Evolutionary conservation across 2,797 vertebrate species (phyloP).

Genomic region (Sternarchorhynchus goeldii): DNA sequence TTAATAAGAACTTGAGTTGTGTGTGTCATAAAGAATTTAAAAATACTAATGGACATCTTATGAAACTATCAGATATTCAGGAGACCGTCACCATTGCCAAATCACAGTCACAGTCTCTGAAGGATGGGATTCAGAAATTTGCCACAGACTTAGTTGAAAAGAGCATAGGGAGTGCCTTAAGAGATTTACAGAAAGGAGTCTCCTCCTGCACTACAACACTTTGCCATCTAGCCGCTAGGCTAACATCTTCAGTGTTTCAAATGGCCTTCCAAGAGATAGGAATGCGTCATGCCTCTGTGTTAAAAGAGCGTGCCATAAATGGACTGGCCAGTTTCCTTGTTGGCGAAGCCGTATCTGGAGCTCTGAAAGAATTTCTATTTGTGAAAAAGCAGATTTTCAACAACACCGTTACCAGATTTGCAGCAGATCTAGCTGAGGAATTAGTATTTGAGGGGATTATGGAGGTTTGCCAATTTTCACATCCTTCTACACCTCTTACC

Average conservation of each 20-base stretch:
- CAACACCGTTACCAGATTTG: slow-evolving; percentile 86
- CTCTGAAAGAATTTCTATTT: slow-evolving; percentile 87
- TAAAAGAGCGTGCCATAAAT: slow-evolving; percentile 89
- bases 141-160: slow-evolving; percentile 92
- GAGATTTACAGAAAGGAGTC: slow-evolving; percentile 94
- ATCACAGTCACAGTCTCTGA: slow-evolving; percentile 83
- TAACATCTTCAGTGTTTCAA: slow-evolving; percentile 94
- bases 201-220: slow-evolving; percentile 91
- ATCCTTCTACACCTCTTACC: slow-evolving; percentile 84
- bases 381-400: slow-evolving; percentile 96
- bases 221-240: slow-evolving; percentile 89
- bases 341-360: slow-evolving; percentile 88
- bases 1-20: slow-evolving; percentile 81
- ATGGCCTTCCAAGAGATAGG: slow-evolving; percentile 98
- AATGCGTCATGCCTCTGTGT: slow-evolving; percentile 83
- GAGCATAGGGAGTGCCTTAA: slow-evolving; percentile 91
- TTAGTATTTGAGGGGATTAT: slow-evolving; percentile 98
- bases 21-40: slow-evolving; percentile 81
- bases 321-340: slow-evolving; percentile 90
- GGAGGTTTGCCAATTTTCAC: slow-evolving; percentile 98
- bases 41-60: slow-evolving; percentile 75
- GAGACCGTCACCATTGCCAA: slow-evolving; percentile 77
- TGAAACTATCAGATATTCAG: slow-evolving; percentile 82
- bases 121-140: slow-evolving; percentile 92
- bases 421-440: slow-evolving; percentile 93